Conservation (phyloP, 2,888 invertebrate genomes). For the Archips xylosteana region DNA sequence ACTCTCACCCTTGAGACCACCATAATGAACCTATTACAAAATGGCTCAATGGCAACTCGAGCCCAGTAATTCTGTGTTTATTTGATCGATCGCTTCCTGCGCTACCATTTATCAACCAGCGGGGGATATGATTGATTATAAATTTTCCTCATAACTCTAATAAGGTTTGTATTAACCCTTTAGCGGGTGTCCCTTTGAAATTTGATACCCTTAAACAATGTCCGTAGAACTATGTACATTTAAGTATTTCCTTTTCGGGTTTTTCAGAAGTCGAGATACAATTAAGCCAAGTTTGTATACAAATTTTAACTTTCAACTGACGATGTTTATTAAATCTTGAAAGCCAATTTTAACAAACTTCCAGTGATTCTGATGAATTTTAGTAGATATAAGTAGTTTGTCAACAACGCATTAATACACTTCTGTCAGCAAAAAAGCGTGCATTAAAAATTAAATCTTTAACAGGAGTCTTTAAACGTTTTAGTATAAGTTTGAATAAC, state of each 20-base stretch:
- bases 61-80: conserved; percentile 21
- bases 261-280: too few species aligned
- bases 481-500: too few species aligned
- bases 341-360: too few species aligned
- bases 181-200: conserved; percentile 7
- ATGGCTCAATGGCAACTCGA: conserved; percentile 15
- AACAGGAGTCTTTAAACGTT: too few species aligned
- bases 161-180: conserved; percentile 30
- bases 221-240: background rate
- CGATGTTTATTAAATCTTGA: too few species aligned
- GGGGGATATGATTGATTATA: conserved; percentile 39
- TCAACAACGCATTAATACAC: too few species aligned
- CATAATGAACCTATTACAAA: conserved; percentile 14
- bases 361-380: too few species aligned
- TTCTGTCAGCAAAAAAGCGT: too few species aligned
- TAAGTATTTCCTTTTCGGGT: background rate
- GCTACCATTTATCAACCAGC: conserved; percentile 32
- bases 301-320: too few species aligned
- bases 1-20: background rate
- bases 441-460: too few species aligned
- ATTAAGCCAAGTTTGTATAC: too few species aligned
- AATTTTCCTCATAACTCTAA: conserved; percentile 36
- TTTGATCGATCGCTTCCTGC: conserved; percentile 27
- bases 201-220: conserved; percentile 15
- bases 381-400: too few species aligned